A percentile compares a stretch with the other conserved stretches of the same genome.
These are phyloP conservation scores for Tinea trinotella DNA, from an alignment of 2,888 invertebrate genomes.

Conservation along the genomic window DNA sequence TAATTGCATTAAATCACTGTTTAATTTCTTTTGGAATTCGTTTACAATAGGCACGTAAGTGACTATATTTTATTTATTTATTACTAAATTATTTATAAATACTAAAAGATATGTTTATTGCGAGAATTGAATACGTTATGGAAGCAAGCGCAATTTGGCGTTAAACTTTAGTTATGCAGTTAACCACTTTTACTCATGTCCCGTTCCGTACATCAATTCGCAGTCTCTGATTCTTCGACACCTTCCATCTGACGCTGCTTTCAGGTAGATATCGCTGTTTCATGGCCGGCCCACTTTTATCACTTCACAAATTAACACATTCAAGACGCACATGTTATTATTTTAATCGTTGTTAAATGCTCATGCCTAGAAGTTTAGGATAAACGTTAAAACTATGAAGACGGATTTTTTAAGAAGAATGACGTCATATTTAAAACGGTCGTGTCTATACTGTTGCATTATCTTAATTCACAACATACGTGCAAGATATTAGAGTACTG, in stretches of 20 bases:
- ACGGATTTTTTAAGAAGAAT: background rate
- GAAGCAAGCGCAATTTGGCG: slow-evolving; percentile 71
- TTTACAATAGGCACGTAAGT: slow-evolving; percentile 62
- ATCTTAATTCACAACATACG: slow-evolving; percentile 9
- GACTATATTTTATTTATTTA: slow-evolving; percentile 29
- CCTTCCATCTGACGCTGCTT: slow-evolving; percentile 61
- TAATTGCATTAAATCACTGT: slow-evolving; percentile 41
- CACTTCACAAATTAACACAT: slow-evolving; percentile 59
- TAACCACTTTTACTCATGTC: slow-evolving; percentile 48
- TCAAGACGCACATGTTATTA: slow-evolving; percentile 46
- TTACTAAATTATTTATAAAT: slow-evolving; percentile 34
- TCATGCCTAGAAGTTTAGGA: background rate
- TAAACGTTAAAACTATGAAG: background rate
- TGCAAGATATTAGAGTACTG: background rate
- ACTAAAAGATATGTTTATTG: slow-evolving; percentile 53
- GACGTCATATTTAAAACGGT: background rate
- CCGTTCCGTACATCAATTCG: slow-evolving; percentile 65
- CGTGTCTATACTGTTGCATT: slow-evolving; percentile 8
- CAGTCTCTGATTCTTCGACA: slow-evolving; percentile 65
- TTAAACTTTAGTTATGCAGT: slow-evolving; percentile 29
- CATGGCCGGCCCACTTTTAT: slow-evolving; percentile 68
- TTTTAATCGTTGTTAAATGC: slow-evolving; percentile 3
- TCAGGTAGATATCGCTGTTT: slow-evolving; percentile 52
- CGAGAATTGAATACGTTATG: slow-evolving; percentile 56
- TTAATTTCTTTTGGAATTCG: slow-evolving; percentile 46